phyloP scores from a whole-genome alignment of 2,797 vertebrate genomes.

The Botia kubotai region DNA sequence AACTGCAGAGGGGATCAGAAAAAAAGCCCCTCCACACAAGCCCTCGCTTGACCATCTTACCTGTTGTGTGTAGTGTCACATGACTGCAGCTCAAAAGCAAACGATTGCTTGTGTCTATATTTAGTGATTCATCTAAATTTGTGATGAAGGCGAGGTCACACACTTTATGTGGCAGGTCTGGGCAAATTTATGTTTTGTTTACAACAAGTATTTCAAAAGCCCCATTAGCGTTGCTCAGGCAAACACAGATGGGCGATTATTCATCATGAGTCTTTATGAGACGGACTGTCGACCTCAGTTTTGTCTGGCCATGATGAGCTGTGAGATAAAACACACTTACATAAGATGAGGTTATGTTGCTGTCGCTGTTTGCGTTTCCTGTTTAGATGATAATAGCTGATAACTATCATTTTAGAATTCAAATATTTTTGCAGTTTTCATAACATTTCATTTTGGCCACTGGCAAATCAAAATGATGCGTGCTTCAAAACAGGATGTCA shows the following conservation, averaged over 20 bases:
- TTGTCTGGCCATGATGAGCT: background rate
- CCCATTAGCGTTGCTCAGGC: constrained; percentile 59
- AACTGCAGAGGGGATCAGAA: constrained; percentile 8
- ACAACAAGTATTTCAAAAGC: constrained; percentile 57
- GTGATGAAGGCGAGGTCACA: constrained; percentile 63
- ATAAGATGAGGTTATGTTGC: constrained; percentile 28
- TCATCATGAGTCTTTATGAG: constrained; percentile 24
- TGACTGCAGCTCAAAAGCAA: constrained; percentile 38
- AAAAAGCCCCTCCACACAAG: constrained; percentile 33
- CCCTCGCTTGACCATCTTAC: constrained; percentile 35
- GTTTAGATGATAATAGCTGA: constrained; percentile 58
- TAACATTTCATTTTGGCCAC: constrained; percentile 58
- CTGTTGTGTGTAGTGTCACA: constrained; percentile 36
- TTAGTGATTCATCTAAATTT: constrained; percentile 71
- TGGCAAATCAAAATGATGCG: background rate
- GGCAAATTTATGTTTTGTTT: constrained; percentile 67
- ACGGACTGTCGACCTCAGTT: background rate
- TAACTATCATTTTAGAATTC: constrained; percentile 52
- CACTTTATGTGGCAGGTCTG: constrained; percentile 54
- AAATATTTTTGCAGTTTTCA: constrained; percentile 60
- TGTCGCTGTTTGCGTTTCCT: constrained; percentile 40
- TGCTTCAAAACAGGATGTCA: constrained; percentile 4
- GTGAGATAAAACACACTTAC: constrained; percentile 37
- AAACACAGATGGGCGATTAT: constrained; percentile 56
- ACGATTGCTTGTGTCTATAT: constrained; percentile 62